Evolutionary conservation across 1,140 invertebrate species (phyloP).

Genomic region (Drosophila mauritiana): DNA sequence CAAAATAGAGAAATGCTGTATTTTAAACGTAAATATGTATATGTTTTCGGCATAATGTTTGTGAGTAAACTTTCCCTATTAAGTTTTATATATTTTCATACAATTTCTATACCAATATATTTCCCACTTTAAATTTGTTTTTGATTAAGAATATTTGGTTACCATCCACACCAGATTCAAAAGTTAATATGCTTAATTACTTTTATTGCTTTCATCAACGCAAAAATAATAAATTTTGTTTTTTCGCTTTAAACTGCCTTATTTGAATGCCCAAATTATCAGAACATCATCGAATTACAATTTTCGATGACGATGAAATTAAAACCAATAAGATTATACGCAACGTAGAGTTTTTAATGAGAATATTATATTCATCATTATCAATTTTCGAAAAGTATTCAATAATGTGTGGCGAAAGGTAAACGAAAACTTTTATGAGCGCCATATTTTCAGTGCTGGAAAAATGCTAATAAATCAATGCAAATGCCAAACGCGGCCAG

Average conservation of each 20-base stretch:
- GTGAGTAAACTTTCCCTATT: no score
- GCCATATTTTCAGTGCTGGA: slow-evolving; percentile 36
- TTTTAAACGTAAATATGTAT: no score
- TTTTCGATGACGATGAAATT: slow-evolving; percentile 16
- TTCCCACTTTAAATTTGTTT: no score
- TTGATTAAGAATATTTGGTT: no score
- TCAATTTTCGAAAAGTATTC: slow-evolving; percentile 22
- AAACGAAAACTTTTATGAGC: slow-evolving; percentile 27
- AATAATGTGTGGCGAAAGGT: neutral
- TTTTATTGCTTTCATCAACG: neutral
- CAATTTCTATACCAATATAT: no score
- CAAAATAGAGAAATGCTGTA: neutral
- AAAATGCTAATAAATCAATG: slow-evolving; percentile 71
- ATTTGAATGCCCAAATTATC: slow-evolving; percentile 57
- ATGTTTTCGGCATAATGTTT: no score
- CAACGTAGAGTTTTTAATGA: slow-evolving; percentile 49
- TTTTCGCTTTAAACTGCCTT: slow-evolving; percentile 67
- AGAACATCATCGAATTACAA: slow-evolving; percentile 58
- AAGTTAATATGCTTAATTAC: neutral
- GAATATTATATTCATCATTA: slow-evolving; percentile 53
- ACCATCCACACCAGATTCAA: no score
- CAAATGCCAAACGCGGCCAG: slow-evolving; percentile 28
- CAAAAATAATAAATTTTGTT: slow-evolving; percentile 46
- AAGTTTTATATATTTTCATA: no score
- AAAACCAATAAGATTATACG: slow-evolving; percentile 40